Percentiles rank a stretch among this genome's conserved stretches.
These are phyloP conservation scores for Diplodus puntazzo DNA, from an alignment of 2,797 vertebrate species.

Conservation along the genomic window DNA sequence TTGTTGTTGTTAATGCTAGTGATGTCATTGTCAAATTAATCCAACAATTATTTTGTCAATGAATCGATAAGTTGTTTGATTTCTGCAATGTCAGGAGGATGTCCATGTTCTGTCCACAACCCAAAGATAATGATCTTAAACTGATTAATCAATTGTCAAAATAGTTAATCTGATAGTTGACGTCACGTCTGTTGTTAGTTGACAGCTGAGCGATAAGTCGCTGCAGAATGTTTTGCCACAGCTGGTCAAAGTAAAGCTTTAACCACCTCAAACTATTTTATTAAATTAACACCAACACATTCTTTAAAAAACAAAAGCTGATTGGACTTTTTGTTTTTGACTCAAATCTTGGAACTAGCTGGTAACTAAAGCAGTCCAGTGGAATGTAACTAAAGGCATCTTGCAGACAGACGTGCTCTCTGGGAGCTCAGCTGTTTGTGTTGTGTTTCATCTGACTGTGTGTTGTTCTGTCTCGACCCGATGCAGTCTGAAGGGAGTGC, in stretches of 20 bases:
- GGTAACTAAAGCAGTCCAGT: not conserved
- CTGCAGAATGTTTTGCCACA: not conserved
- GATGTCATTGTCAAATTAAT: too few species aligned
- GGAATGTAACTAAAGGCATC: not conserved
- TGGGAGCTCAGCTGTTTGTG: not conserved
- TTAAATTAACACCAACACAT: not conserved
- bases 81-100: too few species aligned
- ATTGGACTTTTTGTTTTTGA: not conserved
- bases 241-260: not conserved
- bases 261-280: not conserved
- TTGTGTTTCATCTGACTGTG: not conserved
- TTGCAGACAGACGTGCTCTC: not conserved
- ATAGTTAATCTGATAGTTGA: too few species aligned
- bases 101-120: too few species aligned
- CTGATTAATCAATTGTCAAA: too few species aligned
- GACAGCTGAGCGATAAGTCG: not conserved
- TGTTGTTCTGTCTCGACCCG: not conserved
- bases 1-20: not conserved
- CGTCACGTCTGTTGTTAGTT: too few species aligned
- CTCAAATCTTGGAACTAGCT: not conserved
- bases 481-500: constrained; percentile 91
- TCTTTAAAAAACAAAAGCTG: too few species aligned
- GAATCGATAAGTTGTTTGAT: too few species aligned
- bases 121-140: too few species aligned
- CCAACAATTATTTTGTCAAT: too few species aligned